phyloP scores from a whole-genome alignment of 2,888 invertebrate species.

The Oligia latruncula region DNA sequence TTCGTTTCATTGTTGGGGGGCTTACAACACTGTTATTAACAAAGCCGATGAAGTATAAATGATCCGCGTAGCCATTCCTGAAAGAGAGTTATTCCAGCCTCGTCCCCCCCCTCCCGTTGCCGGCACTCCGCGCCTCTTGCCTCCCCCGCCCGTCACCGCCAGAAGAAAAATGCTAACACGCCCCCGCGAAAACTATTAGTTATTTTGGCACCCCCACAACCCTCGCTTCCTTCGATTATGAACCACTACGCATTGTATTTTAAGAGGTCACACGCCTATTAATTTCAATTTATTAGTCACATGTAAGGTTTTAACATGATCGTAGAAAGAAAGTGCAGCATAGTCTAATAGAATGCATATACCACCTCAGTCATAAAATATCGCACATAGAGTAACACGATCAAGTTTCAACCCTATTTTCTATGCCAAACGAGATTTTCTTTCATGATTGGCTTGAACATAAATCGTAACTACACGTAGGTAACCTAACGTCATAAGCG shows the following conservation, averaged over 20 bases:
- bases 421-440: slow-evolving; percentile 15
- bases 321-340: not conserved
- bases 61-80: slow-evolving; percentile 86
- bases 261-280: slow-evolving; percentile 62
- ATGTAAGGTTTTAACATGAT: not conserved
- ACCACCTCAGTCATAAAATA: slow-evolving; percentile 3
- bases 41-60: slow-evolving; percentile 89
- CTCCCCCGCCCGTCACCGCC: slow-evolving; percentile 84
- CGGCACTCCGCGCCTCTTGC: slow-evolving; percentile 61
- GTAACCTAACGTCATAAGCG: slow-evolving; percentile 12
- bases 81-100: slow-evolving; percentile 82
- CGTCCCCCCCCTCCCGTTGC: slow-evolving; percentile 65
- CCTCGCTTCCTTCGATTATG: slow-evolving; percentile 83
- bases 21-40: slow-evolving; percentile 81
- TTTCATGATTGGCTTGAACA: slow-evolving; percentile 11
- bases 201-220: slow-evolving; percentile 89
- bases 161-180: slow-evolving; percentile 91
- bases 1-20: slow-evolving; percentile 64
- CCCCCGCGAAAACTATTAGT: slow-evolving; percentile 90
- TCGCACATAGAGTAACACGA: slow-evolving; percentile 21
- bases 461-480: slow-evolving; percentile 17
- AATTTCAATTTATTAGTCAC: slow-evolving; percentile 32
- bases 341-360: not conserved
- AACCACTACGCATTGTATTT: slow-evolving; percentile 76
- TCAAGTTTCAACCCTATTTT: slow-evolving; percentile 34